These are phyloP conservation scores for Turritopsis rubra DNA, from an alignment of 30 jellyfish, hydroid and myxozoan species.

Conservation along the genomic window DNA sequence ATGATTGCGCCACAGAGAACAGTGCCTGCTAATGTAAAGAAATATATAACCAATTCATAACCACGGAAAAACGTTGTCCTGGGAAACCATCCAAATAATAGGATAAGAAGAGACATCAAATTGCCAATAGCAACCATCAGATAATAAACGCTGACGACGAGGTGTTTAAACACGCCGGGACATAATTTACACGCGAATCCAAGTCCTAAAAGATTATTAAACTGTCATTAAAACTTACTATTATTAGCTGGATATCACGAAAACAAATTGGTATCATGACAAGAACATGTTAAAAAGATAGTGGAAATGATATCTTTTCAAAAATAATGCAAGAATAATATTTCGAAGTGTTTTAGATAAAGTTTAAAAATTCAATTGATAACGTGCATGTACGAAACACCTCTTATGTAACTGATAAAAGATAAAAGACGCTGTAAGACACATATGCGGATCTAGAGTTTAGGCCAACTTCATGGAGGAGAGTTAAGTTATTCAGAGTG, in stretches of 20 bases:
- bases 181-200: slow-evolving; percentile 38
- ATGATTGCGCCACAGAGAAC: neutral
- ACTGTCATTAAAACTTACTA: neutral
- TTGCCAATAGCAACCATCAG: slow-evolving; percentile 39
- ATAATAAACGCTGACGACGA: slow-evolving; percentile 25
- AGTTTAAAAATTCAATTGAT: too few relatives aligned
- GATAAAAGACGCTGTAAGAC: too few relatives aligned
- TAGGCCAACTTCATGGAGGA: too few relatives aligned
- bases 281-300: neutral
- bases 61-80: neutral
- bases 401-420: neutral
- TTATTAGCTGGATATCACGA: neutral
- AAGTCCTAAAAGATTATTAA: slow-evolving; percentile 15
- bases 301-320: neutral
- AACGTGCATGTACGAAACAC: neutral
- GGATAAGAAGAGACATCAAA: neutral
- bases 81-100: slow-evolving; percentile 28
- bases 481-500: too few relatives aligned
- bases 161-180: slow-evolving; percentile 24
- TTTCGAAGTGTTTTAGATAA: too few relatives aligned
- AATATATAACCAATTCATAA: slow-evolving; percentile 1
- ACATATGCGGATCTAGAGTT: too few relatives aligned
- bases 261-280: neutral
- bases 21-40: neutral
- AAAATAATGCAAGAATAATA: neutral